Base-by-base conservation (phyloP, 2,888 invertebrate genomes). In the Pristionchus japonicus region DNA sequence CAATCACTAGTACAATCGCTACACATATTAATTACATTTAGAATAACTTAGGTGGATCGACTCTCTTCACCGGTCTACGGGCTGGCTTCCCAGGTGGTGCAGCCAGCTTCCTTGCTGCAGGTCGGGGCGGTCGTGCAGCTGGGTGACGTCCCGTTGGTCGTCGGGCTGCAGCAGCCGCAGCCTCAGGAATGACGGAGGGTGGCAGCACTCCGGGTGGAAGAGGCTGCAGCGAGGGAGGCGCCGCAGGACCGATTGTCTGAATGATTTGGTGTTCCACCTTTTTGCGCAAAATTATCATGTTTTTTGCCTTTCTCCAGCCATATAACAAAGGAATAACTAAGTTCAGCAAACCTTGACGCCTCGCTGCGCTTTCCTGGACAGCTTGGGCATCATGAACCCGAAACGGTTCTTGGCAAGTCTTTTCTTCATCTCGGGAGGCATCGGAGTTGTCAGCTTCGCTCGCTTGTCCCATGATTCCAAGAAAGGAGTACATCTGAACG, bases 381-480 rank as follows among this genome's bases (percentile, higher is more conserved):
- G 64, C 31, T 27, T 23, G 0, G 31, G 9, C 40, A 23, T 74
- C 40, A 40, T 74, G 3, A 40, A n/a, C 0, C 74, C 74, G 23
- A 67, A 31, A 13, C 64, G 64, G 11, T 74, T 27, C n/a, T 40
- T 74, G 20, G 40, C 37, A 0, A 74, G 15, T 23, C 0, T n/a
- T 27, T 43, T 23, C 77, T 77, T 47, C 77, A 47, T 27, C 3
- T 23, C n/a, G 4, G 77, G 77, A 11, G 77, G 77, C 40, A 43
- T 43, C 1, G 77, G 77, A 11, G 77, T 77, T 4, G 77, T 77
- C 13, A 77, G 43, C 27, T 47, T 77, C 15, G 77, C 37, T n/a
- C 77, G 77, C 77, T 13, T 13, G 43, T 77, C 77, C 77, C 77
- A 77, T 13, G 77, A 27, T 17, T 77, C 77, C n/a, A 77, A 77